phyloP scores from a whole-genome alignment of 2,113 vertebrate species.

The Theristicus caerulescens region DNA sequence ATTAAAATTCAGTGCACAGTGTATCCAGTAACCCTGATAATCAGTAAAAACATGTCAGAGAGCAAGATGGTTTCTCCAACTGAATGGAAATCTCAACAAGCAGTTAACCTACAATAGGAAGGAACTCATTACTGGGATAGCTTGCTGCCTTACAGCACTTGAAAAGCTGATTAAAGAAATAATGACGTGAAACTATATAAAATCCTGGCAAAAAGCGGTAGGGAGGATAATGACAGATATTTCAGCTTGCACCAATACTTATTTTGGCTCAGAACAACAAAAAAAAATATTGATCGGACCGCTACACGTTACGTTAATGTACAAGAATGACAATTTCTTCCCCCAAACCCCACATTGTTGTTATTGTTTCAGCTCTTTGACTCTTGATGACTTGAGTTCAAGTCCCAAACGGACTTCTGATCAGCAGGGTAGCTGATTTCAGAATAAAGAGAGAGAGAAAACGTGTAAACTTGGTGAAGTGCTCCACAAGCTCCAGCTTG shows the following conservation, averaged over 20 bases:
- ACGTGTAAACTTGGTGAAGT: slow-evolving; percentile 62
- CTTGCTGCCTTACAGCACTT: slow-evolving; percentile 67
- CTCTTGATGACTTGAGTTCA: slow-evolving; percentile 23
- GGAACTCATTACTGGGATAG: slow-evolving; percentile 70
- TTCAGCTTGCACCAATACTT: background rate
- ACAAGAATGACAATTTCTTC: slow-evolving; percentile 51
- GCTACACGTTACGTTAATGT: background rate
- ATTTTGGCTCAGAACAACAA: background rate
- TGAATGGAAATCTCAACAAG: slow-evolving; percentile 70
- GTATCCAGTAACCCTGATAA: slow-evolving; percentile 72
- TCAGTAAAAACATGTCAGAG: slow-evolving; percentile 67
- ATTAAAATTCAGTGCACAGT: slow-evolving; percentile 68
- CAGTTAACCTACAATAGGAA: slow-evolving; percentile 71
- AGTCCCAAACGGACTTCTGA: slow-evolving; percentile 46
- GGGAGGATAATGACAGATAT: background rate
- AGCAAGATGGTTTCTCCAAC: slow-evolving; percentile 58
- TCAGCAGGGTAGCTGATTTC: slow-evolving; percentile 61
- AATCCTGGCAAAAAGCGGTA: background rate
- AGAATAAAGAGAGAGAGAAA: slow-evolving; percentile 55
- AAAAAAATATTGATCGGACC: slow-evolving; percentile 11
- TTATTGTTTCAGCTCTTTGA: slow-evolving; percentile 42
- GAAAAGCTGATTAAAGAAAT: slow-evolving; percentile 72
- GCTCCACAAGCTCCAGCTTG: slow-evolving; percentile 56
- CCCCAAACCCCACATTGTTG: background rate
- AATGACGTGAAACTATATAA: slow-evolving; percentile 6